phyloP scores from a whole-genome alignment of 2,797 vertebrate genomes.

The Melanotaenia maccullochi region DNA sequence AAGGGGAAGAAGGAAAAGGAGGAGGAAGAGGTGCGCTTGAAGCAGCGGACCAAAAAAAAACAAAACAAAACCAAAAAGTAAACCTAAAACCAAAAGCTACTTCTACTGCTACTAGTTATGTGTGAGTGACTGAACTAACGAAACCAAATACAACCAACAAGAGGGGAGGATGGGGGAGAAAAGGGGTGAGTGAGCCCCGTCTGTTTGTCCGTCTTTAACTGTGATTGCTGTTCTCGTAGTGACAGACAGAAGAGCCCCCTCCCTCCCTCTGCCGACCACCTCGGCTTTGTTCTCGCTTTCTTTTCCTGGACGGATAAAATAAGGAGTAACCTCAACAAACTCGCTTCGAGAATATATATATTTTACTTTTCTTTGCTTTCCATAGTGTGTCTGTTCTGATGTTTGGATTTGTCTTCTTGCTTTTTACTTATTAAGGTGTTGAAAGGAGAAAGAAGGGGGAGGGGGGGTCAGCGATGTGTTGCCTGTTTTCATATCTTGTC shows the following conservation, averaged over 20 bases:
- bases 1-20: slow-evolving; percentile 17
- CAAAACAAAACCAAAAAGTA: slow-evolving; percentile 71
- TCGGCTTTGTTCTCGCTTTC: slow-evolving; percentile 66
- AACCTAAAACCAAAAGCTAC: slow-evolving; percentile 80
- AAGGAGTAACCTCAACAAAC: slow-evolving; percentile 82
- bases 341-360: slow-evolving; percentile 79
- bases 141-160: slow-evolving; percentile 82
- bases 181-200: slow-evolving; percentile 49
- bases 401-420: slow-evolving; percentile 79
- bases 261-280: slow-evolving; percentile 36
- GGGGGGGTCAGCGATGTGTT: slow-evolving; percentile 47
- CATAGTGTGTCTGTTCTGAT: slow-evolving; percentile 79
- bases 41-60: slow-evolving; percentile 74
- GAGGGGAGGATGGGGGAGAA: slow-evolving; percentile 50
- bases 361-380: slow-evolving; percentile 74
- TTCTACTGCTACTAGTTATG: slow-evolving; percentile 70
- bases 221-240: slow-evolving; percentile 69
- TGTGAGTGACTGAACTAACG: slow-evolving; percentile 74
- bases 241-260: slow-evolving; percentile 61
- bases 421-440: slow-evolving; percentile 75
- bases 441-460: slow-evolving; percentile 1
- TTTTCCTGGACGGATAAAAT: slow-evolving; percentile 75
- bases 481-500: slow-evolving; percentile 77
- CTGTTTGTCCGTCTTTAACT: slow-evolving; percentile 71
- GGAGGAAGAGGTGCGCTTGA: slow-evolving; percentile 58